Evolutionary conservation across 2,113 vertebrate species (phyloP).

Genomic region (Esox niger): DNA sequence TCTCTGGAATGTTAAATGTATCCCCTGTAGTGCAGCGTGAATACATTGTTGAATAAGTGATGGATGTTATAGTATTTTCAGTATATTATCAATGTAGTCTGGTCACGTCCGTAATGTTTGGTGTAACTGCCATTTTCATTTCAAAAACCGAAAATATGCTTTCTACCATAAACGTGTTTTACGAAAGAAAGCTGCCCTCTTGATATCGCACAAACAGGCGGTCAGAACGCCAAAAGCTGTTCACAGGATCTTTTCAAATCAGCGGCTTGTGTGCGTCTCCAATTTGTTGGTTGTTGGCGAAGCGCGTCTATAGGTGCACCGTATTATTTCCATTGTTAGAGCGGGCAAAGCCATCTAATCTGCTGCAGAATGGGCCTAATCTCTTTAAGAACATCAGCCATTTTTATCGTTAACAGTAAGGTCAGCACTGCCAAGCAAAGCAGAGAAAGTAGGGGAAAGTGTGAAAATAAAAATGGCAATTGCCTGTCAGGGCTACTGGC

Average conservation of each 20-base stretch:
- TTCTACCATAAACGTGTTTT: not conserved
- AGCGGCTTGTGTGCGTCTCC: conserved; percentile 34
- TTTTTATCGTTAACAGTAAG: conserved; percentile 65
- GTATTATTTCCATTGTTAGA: conserved; percentile 43
- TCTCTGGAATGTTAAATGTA: not conserved
- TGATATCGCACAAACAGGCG: conserved; percentile 26
- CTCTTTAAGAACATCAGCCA: conserved; percentile 71
- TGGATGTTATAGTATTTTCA: not conserved
- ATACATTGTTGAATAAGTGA: conserved; percentile 20
- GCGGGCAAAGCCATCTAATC: conserved; percentile 66
- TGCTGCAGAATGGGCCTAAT: conserved; percentile 76
- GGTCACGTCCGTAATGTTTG: too few species aligned
- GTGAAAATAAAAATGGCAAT: conserved; percentile 56
- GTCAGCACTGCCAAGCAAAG: conserved; percentile 25
- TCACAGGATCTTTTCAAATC: conserved; percentile 51
- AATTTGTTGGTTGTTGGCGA: conserved; percentile 43
- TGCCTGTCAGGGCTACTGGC: conserved; percentile 43
- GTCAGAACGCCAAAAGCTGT: conserved; percentile 40
- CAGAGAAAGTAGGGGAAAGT: conserved; percentile 35
- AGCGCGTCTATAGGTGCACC: conserved; percentile 30
- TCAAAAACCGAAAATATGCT: not conserved
- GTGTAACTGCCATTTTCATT: too few species aligned
- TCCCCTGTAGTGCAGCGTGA: not conserved
- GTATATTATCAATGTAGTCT: too few species aligned
- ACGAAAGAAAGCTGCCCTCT: not conserved